Base-by-base conservation (phyloP, 2,888 invertebrate genomes). In the Stramonita haemastoma region DNA sequence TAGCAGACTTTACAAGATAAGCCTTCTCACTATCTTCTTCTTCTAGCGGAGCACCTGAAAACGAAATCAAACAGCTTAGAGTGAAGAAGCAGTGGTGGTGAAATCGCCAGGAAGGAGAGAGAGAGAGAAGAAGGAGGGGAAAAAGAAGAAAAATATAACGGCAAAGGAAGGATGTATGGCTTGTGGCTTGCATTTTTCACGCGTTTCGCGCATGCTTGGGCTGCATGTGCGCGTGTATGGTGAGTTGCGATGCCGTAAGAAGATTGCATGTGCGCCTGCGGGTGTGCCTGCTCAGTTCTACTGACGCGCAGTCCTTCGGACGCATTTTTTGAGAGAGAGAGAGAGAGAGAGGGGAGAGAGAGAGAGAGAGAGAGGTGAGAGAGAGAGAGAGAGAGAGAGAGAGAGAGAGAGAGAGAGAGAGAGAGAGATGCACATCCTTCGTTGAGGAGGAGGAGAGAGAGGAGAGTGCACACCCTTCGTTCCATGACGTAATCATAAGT, bases 161-260 rank as follows among this genome's bases (percentile, higher is more conserved):
- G 84, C 46, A 46, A 46, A 46, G 46, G 57, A 85, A 57, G 29
- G 84, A 57, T 85, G 56, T 19, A 36, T 57, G 84, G 57, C n/a
- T 57, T 57, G 56, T 60, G 46, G 46, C 46, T 11, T 86, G 60
- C 32, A 86, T 86, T 86, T 66, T 66, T 60, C 86, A 86, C 86
- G 86, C 66, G 86, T 57, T 66, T 86, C 34, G 32, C 86, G 86
- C 86, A 66, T 86, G 86, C 86, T 86, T 86, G 86, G 57, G 57
- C 57, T 86, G 86, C 86, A 86, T 86, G 66, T 34, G 34, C 81
- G 15, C 17, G 57, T 57, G 84, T 57, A 22, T 29, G 81, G 17
- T 32, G 32, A 32, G 22, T 60, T 60, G 17, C 60, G 34, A 79
- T 32, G 46, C 8, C 26, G 46, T 6, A 83, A 56, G 19, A n/a